Base-by-base conservation (phyloP, 2,113 vertebrate genomes). In the Pomatorhinus ruficollis region DNA sequence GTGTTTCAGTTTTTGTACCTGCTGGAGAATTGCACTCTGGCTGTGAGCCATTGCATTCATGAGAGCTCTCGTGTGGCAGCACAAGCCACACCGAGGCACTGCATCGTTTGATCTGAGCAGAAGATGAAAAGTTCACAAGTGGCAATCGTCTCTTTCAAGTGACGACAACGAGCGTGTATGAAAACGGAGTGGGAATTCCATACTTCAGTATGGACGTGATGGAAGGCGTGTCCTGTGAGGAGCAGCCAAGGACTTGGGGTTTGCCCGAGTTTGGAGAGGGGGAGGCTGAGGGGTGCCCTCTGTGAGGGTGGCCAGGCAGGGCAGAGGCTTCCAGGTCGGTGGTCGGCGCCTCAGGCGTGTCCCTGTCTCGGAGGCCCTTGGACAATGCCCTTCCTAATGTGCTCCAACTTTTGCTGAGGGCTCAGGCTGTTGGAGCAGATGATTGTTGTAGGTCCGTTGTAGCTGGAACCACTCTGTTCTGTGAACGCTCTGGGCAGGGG, bases 101-200 rank as follows among this genome's bases (percentile, higher is more conserved):
- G 1, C 16, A 21, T 71, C 23, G 53, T 33, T 49, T 49, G 6
- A 6, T 82, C 24, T 53, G 47, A 74, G 63, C 3, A 31, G 37
- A 69, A 76, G 49, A 31, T 47, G 25, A 64, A 84, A 40, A 50
- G 52, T 16, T 42, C 2, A 21, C 25, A 22, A 35, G 16, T 57
- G 54, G 14, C 28, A 11, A 0, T 72, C 3, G 23, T 31, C 27
- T 59, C 30, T 68, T 83, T 60, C 11, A 25, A 45, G 20, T 53
- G 40, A 18, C 5, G 2, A n/a, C 1, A 2, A n/a, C 1, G 15
- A 68, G 28, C 0, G 0, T 47, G 11, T 20, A 7, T 68, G 64
- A 39, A 74, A 77, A 61, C 7, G 9, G 22, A 61, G 47, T 14
- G 11, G 54, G 50, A 45, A 57, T 70, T 5, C 77, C 27, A 1